A percentile compares a stretch with the other conserved stretches of the same genome.
Evolutionary conservation across 2,797 vertebrate species (phyloP).

Genomic region (Pachyuromys duprasi): DNA sequence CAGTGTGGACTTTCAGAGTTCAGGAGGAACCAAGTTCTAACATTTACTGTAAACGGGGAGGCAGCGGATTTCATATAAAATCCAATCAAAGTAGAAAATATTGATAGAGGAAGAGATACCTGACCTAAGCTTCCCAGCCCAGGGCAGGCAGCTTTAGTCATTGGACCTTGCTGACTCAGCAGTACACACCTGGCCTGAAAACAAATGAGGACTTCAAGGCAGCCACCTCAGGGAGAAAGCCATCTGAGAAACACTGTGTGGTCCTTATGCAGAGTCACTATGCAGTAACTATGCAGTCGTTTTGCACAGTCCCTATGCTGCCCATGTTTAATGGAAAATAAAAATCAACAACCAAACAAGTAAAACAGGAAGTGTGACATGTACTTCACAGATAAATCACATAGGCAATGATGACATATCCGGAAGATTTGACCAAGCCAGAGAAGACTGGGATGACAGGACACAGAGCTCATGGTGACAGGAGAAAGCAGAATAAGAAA

Average conservation of each 20-base stretch:
- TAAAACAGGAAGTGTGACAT: background rate
- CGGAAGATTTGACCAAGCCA: background rate
- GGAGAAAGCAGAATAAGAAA: background rate
- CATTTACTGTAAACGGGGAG: background rate
- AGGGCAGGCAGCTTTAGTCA: background rate
- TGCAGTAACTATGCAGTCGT: background rate
- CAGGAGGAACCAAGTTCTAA: background rate
- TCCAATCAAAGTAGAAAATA: background rate
- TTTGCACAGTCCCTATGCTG: background rate
- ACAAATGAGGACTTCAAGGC: background rate
- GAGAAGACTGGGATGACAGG: background rate
- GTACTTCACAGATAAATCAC: background rate
- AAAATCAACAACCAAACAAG: background rate
- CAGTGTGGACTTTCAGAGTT: background rate
- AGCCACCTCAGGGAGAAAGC: conserved; percentile 32
- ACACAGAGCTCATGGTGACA: background rate
- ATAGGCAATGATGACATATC: background rate
- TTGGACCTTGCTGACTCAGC: background rate
- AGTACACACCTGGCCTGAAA: background rate
- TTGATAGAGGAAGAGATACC: background rate
- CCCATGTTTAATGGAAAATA: background rate
- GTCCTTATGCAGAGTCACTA: background rate
- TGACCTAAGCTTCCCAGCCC: background rate
- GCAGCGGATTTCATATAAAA: background rate
- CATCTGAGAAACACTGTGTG: background rate